Base-by-base conservation (phyloP, 2,113 vertebrate genomes). In the Trinectes maculatus region DNA sequence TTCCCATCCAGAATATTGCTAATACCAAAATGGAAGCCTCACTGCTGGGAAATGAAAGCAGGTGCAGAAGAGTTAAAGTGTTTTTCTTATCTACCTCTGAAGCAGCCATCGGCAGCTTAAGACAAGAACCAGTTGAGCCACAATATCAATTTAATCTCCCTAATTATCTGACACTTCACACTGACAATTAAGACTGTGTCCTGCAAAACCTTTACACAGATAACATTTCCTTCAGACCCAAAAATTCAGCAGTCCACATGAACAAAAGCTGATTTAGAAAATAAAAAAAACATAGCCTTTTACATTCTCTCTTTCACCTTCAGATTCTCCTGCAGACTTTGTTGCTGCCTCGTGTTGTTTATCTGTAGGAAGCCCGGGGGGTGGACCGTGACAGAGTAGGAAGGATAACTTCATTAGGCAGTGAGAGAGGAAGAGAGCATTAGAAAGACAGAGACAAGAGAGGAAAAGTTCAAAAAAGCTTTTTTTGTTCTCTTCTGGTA, bases 341-440 rank as follows among this genome's bases (percentile, higher is more conserved):
- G 47, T 48, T 61, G 58, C 53, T 77, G 71, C 49, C 39, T 52
- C 52, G 55, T 22, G 37, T 77, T 78, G 66, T 83, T 84, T 81
- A 66, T 71, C 56, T 68, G 44, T 65, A 31, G 44, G 57, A 76
- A 68, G 54, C 36, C 57, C 37, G 55, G 52, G 33, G 25, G 42
- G 59, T 47, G 48, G 47, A 62, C 40, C 12, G 15, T 73, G 75
- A 80, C 73, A 71, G 60, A 53, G 52, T 53, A 56, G 58, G 82
- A 69, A 59, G 77, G 61, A 80, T 82, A 73, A 83, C 74, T 80
- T 82, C 53, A 83, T 86, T 65, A 70, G 73, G 63, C 43, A 37
- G 40, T 1, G 37, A 56, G 59, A 46, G 66, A 77, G 24, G 47
- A 2, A 18, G 36, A 61, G 25, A 68, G 60, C 26, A 48, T 28